These are phyloP conservation scores for Cephus nigrinus DNA, from an alignment of 2,888 invertebrate genomes.

Conservation along the genomic window DNA sequence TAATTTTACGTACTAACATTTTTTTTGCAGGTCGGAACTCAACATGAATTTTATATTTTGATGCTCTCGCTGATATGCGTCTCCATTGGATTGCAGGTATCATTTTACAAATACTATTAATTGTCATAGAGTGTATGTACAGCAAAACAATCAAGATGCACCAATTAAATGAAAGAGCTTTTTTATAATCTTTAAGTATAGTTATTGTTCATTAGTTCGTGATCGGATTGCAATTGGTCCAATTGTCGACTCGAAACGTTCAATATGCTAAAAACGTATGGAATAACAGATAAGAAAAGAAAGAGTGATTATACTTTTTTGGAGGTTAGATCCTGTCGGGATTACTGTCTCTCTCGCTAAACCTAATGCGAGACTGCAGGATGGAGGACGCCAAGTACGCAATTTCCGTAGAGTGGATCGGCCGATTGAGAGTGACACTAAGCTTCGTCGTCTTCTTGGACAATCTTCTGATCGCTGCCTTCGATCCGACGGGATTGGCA, in stretches of 20 bases:
- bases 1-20: not conserved
- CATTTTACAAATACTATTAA: not conserved
- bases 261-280: slow-evolving; percentile 1
- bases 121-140: not conserved
- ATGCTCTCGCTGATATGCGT: slow-evolving; percentile 83
- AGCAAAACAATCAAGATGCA: not conserved
- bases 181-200: not conserved
- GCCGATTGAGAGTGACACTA: slow-evolving; percentile 76
- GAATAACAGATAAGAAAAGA: slow-evolving; percentile 11
- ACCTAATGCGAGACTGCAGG: slow-evolving; percentile 81
- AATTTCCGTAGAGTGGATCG: slow-evolving; percentile 76
- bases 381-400: slow-evolving; percentile 79
- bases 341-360: slow-evolving; percentile 77
- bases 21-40: slow-evolving; percentile 73
- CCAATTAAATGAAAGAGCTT: not conserved
- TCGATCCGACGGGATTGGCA: slow-evolving; percentile 77
- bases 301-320: slow-evolving; percentile 13
- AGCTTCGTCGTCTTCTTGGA: slow-evolving; percentile 80
- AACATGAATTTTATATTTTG: slow-evolving; percentile 87
- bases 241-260: slow-evolving; percentile 24
- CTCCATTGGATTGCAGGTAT: slow-evolving; percentile 87
- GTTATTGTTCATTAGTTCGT: not conserved
- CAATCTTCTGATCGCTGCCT: slow-evolving; percentile 82
- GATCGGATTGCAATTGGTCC: slow-evolving; percentile 31
- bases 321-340: slow-evolving; percentile 78